Base-by-base conservation (phyloP, 2,797 vertebrate genomes). In the Nannoperca australis region DNA sequence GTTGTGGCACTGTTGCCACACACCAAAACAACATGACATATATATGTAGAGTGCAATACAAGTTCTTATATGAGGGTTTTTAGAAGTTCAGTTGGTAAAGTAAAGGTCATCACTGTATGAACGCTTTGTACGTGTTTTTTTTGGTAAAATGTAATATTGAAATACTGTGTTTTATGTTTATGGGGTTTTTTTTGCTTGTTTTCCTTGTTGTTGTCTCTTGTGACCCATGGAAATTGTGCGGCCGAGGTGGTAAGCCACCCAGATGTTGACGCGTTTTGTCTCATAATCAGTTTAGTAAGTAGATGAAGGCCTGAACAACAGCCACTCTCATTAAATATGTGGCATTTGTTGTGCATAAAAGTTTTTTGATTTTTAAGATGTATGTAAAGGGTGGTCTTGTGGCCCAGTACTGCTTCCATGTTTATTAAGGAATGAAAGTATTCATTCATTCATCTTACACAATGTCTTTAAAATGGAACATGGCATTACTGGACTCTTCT, bases 1-100 rank as follows among this genome's bases (percentile, higher is more conserved):
- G 22, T 74, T 65, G 45, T 76, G 69, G 65, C 45, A 66, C 17
- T 49, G 22, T 76, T 65, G 45, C 32, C 65, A 79, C 50, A 47
- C 40, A 50, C 70, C 18, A 67, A 73, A 69, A 85, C 12, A 13
- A 61, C n/a, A 34, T 40, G 2, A 60, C 22, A 54, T 44, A 44
- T 27, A 3, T 7, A 63, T 10, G 11, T 38, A 47, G 47, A n/a
- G 7, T 22, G 12, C 8, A 32, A 32, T n/a, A 30, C 10, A 45
- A 7, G 15, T 58, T 58, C 40, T 34, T 51, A 27, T 32, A 40
- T 13, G 12, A 4, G 38, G 11, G 11, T 54, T 22, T 30, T 27
- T 13, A 24, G 9, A 24, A 42, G 13, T 38, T n/a, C 3, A 22
- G 7, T 13, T 11, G 38, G 12, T 40, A 11, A 9, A 38, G 36